Conservation (phyloP, 2,113 vertebrate genomes). For the Epinephelus fuscoguttatus region DNA sequence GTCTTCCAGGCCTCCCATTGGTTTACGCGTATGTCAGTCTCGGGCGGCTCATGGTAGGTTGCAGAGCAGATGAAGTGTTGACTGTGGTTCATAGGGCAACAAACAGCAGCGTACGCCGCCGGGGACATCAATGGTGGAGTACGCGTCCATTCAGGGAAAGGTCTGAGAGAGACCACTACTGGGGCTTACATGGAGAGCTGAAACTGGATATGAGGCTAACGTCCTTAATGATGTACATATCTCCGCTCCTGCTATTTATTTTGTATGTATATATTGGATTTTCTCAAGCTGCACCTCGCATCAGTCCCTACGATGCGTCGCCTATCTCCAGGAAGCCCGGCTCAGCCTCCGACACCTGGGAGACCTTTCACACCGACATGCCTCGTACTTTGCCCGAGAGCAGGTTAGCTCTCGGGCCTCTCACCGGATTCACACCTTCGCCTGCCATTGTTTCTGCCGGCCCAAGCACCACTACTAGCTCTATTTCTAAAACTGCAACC, state of each 20-base stretch:
- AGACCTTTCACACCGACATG: conserved; percentile 56
- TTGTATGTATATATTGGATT: conserved; percentile 77
- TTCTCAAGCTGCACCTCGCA: conserved; percentile 78
- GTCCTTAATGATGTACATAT: conserved; percentile 84
- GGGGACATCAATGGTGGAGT: conserved; percentile 80
- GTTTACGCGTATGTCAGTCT: conserved; percentile 36
- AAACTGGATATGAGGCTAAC: conserved; percentile 77
- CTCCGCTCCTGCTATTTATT: conserved; percentile 74
- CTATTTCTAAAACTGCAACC: conserved; percentile 40
- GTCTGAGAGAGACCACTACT: conserved; percentile 79
- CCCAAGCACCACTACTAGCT: conserved; percentile 18
- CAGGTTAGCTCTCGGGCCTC: conserved; percentile 53
- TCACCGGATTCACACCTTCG: conserved; percentile 32
- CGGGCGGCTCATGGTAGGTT: conserved; percentile 54
- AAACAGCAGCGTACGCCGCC: conserved; percentile 65
- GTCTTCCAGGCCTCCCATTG: conserved; percentile 60
- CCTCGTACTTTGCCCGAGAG: conserved; percentile 61
- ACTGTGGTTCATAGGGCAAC: conserved; percentile 72
- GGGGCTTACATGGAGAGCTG: conserved; percentile 85
- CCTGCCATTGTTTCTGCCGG: conserved; percentile 57
- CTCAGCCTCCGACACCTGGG: conserved; percentile 69
- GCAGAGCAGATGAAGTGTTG: conserved; percentile 73
- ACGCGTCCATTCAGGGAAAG: conserved; percentile 76
- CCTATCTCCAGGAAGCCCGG: conserved; percentile 71
- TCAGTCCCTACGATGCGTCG: conserved; percentile 78